Evolutionary conservation across 1,140 invertebrate species (phyloP).

Genomic region (Drosophila sproati): DNA sequence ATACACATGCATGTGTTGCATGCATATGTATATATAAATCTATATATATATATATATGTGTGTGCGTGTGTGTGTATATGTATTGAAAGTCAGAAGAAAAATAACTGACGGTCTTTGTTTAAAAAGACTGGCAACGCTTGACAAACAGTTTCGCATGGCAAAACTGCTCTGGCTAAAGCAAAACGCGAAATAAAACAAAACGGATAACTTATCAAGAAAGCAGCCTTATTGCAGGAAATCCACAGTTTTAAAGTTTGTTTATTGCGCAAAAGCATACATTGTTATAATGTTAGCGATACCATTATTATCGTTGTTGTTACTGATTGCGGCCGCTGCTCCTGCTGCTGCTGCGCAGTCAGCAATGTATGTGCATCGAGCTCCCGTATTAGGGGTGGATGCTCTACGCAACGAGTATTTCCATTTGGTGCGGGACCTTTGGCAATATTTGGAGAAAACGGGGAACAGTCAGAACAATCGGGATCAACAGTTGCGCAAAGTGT

Average conservation of each 20-base stretch:
- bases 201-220: constrained; percentile 1
- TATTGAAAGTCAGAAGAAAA: not conserved
- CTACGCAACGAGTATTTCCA: constrained; percentile 86
- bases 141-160: not conserved
- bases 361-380: constrained; percentile 26
- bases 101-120: constrained; percentile 37
- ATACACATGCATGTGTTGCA: constrained; percentile 18
- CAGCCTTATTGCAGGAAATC: not conserved
- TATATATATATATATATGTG: not conserved
- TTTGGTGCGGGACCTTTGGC: constrained; percentile 71
- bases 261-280: constrained; percentile 10
- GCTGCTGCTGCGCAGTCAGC: constrained; percentile 9
- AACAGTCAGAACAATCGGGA: constrained; percentile 66
- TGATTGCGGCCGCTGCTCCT: not conserved
- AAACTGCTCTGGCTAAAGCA: not conserved
- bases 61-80: not conserved
- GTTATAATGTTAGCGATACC: constrained; percentile 18
- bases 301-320: constrained; percentile 10
- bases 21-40: not conserved
- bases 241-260: not conserved
- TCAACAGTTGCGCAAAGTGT: constrained; percentile 71
- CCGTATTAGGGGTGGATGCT: constrained; percentile 85
- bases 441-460: constrained; percentile 65
- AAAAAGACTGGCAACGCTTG: constrained; percentile 40
- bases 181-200: constrained; percentile 8